Percentiles rank a stretch among this genome's conserved stretches.
Evolutionary conservation across 2,797 vertebrate species (phyloP).

Genomic region (Gobio occitaniae): DNA sequence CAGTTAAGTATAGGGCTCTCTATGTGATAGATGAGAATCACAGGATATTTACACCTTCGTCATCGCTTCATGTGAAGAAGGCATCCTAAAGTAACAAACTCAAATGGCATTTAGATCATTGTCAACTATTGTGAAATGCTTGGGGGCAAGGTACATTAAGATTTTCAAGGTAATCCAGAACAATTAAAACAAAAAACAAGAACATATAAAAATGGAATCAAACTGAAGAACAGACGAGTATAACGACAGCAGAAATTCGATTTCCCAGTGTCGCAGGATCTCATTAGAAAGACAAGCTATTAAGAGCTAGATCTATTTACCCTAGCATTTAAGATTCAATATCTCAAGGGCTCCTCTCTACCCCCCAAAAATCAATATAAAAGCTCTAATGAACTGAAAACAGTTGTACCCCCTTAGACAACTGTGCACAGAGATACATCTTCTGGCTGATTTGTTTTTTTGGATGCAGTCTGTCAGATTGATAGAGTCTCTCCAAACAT

Average conservation of each 20-base stretch:
- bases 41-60: constrained; percentile 5
- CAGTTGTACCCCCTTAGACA: constrained; percentile 29
- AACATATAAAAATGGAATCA: constrained; percentile 42
- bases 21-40: constrained; percentile 15
- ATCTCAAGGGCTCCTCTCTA: constrained; percentile 26
- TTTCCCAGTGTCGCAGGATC: not conserved
- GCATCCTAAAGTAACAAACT: not conserved
- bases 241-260: constrained; percentile 2
- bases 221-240: constrained; percentile 21
- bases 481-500: constrained; percentile 47
- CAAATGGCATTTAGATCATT: constrained; percentile 17
- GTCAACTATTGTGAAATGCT: constrained; percentile 6
- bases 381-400: constrained; percentile 48
- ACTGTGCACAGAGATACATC: not conserved
- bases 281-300: constrained; percentile 41
- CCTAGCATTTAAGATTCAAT: constrained; percentile 48
- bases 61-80: constrained; percentile 2
- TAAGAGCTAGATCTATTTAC: constrained; percentile 28
- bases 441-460: constrained; percentile 12
- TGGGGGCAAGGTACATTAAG: constrained; percentile 19
- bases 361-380: constrained; percentile 44
- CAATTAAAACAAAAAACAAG: constrained; percentile 27
- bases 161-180: constrained; percentile 58
- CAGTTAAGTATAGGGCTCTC: constrained; percentile 52
- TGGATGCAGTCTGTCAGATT: constrained; percentile 37